Base-by-base conservation (phyloP, 2,113 vertebrate genomes). In the Ascaphus truei region DNA sequence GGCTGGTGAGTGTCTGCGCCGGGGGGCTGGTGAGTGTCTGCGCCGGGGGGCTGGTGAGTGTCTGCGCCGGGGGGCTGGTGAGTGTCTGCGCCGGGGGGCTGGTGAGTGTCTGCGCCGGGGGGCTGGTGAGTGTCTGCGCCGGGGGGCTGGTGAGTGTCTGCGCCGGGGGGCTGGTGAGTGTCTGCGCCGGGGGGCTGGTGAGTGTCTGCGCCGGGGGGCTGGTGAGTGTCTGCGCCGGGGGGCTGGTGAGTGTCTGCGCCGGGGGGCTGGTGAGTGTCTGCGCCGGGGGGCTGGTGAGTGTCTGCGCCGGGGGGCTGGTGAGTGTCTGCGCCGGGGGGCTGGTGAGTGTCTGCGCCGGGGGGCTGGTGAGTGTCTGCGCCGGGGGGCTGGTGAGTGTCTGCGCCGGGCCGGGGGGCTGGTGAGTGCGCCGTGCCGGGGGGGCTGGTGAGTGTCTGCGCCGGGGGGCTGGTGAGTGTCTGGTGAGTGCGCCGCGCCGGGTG, bases 401-500 rank as follows among this genome's bases (percentile, higher is more conserved):
- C 8, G 96, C 97, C 0, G 97, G 96, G 5, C 97, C 97, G 0
- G 97, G 97, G 3, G 97, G 97, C 43, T 99, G 97, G 97, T 98
- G 67, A 81, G 93, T 83, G 48, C n/a, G n/a, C n/a, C n/a, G n/a
- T n/a, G n/a, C n/a, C n/a, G n/a, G n/a, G n/a, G n/a, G n/a, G n/a
- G n/a, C n/a, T n/a, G n/a, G n/a, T n/a, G n/a, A n/a, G n/a, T n/a
- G n/a, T n/a, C 97, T 0, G 97, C 96, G 5, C 97, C 97, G 0
- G 97, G 97, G 3, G 97, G 97, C 43, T 99, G 97, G 97, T 98
- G 67, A 81, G 93, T 83, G 48, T n/a, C n/a, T n/a, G n/a, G n/a
- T n/a, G n/a, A n/a, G n/a, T n/a, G n/a, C n/a, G n/a, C n/a, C n/a
- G n/a, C n/a, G n/a, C n/a, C 85, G 96, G 31, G 97, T 92, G 0